Conservation (phyloP, 2,113 vertebrate genomes). For the Pteronura brasiliensis region DNA sequence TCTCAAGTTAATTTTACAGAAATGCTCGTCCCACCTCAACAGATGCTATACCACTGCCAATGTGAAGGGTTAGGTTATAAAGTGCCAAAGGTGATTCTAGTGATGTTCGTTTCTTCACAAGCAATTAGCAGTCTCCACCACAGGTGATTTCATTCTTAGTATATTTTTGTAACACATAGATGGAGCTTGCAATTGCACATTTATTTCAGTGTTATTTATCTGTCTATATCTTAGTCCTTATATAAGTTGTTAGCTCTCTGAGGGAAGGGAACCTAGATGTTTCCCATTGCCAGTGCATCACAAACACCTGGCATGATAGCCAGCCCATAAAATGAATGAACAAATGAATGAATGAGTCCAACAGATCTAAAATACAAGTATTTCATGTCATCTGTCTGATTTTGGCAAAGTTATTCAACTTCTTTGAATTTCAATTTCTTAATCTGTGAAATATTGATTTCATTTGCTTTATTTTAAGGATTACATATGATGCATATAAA, state of each 20-base stretch:
- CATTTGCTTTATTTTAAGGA: neutral
- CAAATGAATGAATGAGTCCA: neutral
- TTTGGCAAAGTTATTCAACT: neutral
- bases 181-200: neutral
- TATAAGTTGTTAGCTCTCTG: neutral
- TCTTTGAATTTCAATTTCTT: neutral
- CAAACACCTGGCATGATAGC: neutral
- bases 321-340: neutral
- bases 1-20: slow-evolving; percentile 52
- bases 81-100: neutral
- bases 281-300: neutral
- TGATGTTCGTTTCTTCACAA: neutral
- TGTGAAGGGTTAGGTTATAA: neutral
- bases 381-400: neutral
- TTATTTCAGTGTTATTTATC: neutral
- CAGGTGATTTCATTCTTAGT: neutral
- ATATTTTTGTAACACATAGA: neutral
- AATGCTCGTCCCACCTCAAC: neutral
- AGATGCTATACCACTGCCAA: neutral
- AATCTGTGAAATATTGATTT: neutral
- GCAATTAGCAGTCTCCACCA: neutral
- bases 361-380: neutral
- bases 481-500: neutral
- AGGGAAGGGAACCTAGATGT: neutral
- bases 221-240: neutral